A percentile compares a stretch with the other conserved stretches of the same genome.
phyloP scores from a whole-genome alignment of 2,113 vertebrate species.

The Machaerirhynchus nigripectus region DNA sequence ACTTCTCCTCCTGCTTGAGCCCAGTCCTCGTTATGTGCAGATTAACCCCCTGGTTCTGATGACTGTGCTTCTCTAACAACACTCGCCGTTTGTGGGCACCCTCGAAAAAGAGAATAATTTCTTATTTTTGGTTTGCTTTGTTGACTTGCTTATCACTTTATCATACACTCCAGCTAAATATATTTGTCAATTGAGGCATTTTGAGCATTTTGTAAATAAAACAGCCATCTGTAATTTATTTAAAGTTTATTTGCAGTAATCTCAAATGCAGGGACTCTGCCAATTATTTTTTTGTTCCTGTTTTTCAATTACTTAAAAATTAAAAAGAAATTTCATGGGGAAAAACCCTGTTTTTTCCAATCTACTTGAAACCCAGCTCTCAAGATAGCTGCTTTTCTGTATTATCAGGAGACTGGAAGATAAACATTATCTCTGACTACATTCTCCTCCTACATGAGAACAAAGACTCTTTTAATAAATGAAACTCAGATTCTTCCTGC shows the following conservation, averaged over 20 bases:
- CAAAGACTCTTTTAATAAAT: slow-evolving; percentile 32
- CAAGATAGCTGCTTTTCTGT: background rate
- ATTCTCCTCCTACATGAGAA: slow-evolving; percentile 7
- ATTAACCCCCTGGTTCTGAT: background rate
- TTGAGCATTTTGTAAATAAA: background rate
- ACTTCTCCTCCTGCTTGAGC: slow-evolving; percentile 31
- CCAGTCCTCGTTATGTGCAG: background rate
- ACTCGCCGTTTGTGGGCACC: background rate
- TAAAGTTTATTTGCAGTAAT: slow-evolving; percentile 3
- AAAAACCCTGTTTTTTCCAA: background rate
- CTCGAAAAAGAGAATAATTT: background rate
- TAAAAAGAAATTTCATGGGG: background rate
- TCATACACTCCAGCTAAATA: background rate
- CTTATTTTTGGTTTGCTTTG: background rate
- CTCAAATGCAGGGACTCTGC: background rate
- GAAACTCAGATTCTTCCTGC: background rate
- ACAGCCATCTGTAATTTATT: background rate
- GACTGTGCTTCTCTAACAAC: background rate
- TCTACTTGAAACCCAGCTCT: background rate
- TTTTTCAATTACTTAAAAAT: background rate
- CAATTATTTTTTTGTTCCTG: background rate
- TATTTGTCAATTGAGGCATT: background rate
- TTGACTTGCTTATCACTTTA: slow-evolving; percentile 1
- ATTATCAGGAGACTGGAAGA: background rate
- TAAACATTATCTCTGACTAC: slow-evolving; percentile 12